Evolutionary conservation across 2,888 invertebrate species (phyloP), one percentile per base, ranked within the genome.

Genomic region (Himalopsyche tibetana): DNA sequence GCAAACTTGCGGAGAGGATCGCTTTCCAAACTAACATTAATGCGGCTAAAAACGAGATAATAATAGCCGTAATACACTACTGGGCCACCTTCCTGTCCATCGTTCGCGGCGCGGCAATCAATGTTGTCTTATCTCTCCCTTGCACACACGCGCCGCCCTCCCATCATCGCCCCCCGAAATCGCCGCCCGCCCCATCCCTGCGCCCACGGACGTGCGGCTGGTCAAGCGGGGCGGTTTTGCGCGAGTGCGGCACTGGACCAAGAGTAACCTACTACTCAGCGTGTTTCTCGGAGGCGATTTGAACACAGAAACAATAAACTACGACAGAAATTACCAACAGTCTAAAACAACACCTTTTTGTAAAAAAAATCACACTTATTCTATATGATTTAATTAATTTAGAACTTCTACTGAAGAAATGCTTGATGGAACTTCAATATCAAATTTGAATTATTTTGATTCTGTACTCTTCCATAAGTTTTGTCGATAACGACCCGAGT

Each of bases 91-190:
- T 63, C 51, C 85, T 38, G 83, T 79, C 83, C 45, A n/a, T 80
- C 85, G 84, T 85, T 82, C 84, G 82, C 85, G 83, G 55, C 85
- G 19, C 28, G 69, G 83, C 87, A 84, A 85, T 85, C 86, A 85
- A 87, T 87, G 63, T 28, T 63, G 87, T 88, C 88, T 88, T 88
- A 88, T 88, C 88, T 87, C 85, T 84, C 85, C 83, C 87, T 82
- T 86, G 87, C 88, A 88, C 88, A 87, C 88, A 84, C 87, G 83
- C 85, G 82, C 45, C 87, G 51, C 82, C 86, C 15, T 63, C 56
- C 45, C 45, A 45, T 45, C 45, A 45, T 11, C 45, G 45, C 45
- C 40, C n/a, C 82, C 19, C 42, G 42, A 51, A 51, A 63, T 45
- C 45, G 84, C 81, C 63, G 55, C 81, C 82, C 74, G 4, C 38